Evolutionary conservation across 2,797 vertebrate genomes (phyloP), one percentile per base, ranked within the genome.

Genomic region (Iguana delicatissima): DNA sequence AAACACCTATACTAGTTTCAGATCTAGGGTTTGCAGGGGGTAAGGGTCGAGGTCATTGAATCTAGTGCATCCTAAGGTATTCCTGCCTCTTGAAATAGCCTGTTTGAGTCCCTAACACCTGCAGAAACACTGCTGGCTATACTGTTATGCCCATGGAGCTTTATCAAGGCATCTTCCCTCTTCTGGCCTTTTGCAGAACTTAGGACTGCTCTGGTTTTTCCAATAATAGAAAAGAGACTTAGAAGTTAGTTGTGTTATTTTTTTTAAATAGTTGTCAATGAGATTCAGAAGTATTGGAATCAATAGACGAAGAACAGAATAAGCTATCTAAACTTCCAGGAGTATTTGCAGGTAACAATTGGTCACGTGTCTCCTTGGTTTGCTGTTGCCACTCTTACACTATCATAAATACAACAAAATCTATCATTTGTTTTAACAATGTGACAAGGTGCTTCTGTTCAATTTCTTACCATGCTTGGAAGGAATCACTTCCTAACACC

Each of bases 381-480:
- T 57, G 10, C 52, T 38, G 22, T 59, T 57, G 62, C 14, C 35
- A 26, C 10, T 20, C 29, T 55, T 35, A 86, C 10, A 26, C 9
- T 57, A 35, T 73, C 35, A 89, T 29, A 73, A 4, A 88, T 80
- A 89, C 82, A 1, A 84, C 6, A 89, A 88, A 42, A 59, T 76
- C 83, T 80, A 35, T 72, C 87, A 79, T 29, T 26, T 6, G 88
- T 87, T 83, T 90, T 0, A 0, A 38, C 55, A 91, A 92, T 80
- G 85, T 83, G 26, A 59, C 42, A 91, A 93, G 79, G 88, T 86
- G 18, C 76, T 92, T 92, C 76, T 84, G 38, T 91, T 76, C 67
- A 6, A 77, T 89, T 94, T 94, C 97, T 98, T 97, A 99, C 99
- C 99, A 99, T 95, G 99, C 99, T 97, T 98, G 98, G 93, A 98